Conservation (phyloP, 2,888 invertebrate genomes). For the Phortica magna region DNA sequence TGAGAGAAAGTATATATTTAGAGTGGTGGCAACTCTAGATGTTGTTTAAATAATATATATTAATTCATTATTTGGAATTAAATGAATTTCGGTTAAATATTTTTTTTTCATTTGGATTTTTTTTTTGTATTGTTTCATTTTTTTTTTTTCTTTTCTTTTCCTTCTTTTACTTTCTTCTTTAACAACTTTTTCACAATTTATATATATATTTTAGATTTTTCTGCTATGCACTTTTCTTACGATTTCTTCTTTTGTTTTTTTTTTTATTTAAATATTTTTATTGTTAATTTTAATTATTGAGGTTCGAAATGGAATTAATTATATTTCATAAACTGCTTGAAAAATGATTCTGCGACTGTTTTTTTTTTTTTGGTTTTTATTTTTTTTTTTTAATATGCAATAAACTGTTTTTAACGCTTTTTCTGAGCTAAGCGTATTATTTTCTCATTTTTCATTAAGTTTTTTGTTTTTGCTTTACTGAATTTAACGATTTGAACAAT, state of each 20-base stretch:
- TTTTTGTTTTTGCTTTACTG: neutral
- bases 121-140: neutral
- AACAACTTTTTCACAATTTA: too few relatives aligned
- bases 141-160: neutral
- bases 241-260: neutral
- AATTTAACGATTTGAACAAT: too few relatives aligned
- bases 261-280: neutral
- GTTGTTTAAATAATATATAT: too few relatives aligned
- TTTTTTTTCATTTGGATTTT: neutral
- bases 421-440: neutral
- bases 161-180: too few relatives aligned
- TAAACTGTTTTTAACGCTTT: neutral
- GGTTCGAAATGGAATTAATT: neutral
- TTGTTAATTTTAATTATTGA: conserved; percentile 9
- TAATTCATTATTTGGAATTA: neutral
- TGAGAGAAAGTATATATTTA: too few relatives aligned
- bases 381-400: conserved; percentile 4
- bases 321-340: neutral
- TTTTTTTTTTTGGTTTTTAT: neutral
- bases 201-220: too few relatives aligned
- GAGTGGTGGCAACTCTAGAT: too few relatives aligned
- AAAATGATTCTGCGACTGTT: neutral
- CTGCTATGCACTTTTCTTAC: neutral
- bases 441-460: neutral
- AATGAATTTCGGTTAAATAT: neutral